Evolutionary conservation across 2,888 invertebrate genomes (phyloP).

Genomic region (Formica aserva): DNA sequence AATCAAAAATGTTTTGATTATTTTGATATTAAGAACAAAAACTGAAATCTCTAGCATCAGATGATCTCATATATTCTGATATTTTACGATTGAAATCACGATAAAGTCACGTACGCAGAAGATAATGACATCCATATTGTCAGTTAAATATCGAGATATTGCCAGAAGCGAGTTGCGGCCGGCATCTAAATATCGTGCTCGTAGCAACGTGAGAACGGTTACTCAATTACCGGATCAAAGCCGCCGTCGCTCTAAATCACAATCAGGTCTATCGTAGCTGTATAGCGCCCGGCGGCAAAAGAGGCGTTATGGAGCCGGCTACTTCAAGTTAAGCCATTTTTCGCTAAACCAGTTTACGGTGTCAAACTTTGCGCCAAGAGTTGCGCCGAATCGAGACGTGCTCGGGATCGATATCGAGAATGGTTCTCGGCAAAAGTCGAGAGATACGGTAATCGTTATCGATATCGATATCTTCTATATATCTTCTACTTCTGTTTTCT

Average conservation of each 20-base stretch:
- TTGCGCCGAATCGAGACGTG: slow-evolving; percentile 51
- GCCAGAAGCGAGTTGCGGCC: slow-evolving; percentile 20
- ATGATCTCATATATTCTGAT: neutral
- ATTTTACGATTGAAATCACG: neutral
- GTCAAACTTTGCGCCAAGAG: slow-evolving; percentile 78
- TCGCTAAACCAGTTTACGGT: slow-evolving; percentile 82
- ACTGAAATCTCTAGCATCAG: neutral
- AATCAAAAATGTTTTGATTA: neutral
- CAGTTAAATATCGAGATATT: slow-evolving; percentile 25
- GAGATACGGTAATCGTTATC: slow-evolving; percentile 26
- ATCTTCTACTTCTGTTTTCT: neutral
- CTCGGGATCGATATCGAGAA: slow-evolving; percentile 74
- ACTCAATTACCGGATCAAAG: slow-evolving; percentile 82
- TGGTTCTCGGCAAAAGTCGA: slow-evolving; percentile 53
- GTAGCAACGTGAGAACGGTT: slow-evolving; percentile 59
- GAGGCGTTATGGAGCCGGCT: slow-evolving; percentile 72
- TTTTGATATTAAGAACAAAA: neutral
- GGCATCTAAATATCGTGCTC: slow-evolving; percentile 52
- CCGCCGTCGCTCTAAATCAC: slow-evolving; percentile 80
- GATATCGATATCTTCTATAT: slow-evolving; percentile 14
- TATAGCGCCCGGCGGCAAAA: slow-evolving; percentile 58
- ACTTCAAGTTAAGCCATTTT: slow-evolving; percentile 82
- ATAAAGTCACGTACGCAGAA: neutral
- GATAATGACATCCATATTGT: slow-evolving; percentile 39
- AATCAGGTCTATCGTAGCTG: slow-evolving; percentile 71